phyloP scores from a whole-genome alignment of 2,113 vertebrate genomes.

The Spea bombifrons region DNA sequence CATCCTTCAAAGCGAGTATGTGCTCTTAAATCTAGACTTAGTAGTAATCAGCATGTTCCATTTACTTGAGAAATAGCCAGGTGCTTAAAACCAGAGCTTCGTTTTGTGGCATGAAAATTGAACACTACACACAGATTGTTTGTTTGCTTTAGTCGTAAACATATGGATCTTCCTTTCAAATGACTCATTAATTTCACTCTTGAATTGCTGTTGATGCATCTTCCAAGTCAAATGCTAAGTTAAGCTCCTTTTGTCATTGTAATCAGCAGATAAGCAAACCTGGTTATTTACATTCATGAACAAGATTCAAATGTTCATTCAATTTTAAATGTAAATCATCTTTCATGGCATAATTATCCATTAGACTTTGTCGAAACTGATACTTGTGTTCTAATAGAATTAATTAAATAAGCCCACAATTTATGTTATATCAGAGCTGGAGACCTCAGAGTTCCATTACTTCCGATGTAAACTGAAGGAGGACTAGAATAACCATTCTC shows the following conservation, averaged over 20 bases:
- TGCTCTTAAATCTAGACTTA: not conserved
- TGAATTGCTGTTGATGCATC: constrained; percentile 58
- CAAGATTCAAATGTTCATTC: not conserved
- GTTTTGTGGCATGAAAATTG: constrained; percentile 44
- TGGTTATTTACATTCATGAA: not conserved
- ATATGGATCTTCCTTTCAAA: constrained; percentile 58
- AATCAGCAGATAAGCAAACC: constrained; percentile 54
- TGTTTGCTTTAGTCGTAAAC: constrained; percentile 52
- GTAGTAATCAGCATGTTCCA: constrained; percentile 26
- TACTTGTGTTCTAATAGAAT: too few relatives aligned
- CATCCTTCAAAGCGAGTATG: not conserved
- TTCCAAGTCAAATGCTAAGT: constrained; percentile 57
- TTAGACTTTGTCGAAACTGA: too few relatives aligned
- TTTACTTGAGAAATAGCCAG: constrained; percentile 40
- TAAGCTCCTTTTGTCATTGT: constrained; percentile 52
- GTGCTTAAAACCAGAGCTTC: constrained; percentile 27
- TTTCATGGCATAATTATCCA: too few relatives aligned
- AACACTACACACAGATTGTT: constrained; percentile 54
- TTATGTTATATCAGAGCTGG: too few relatives aligned
- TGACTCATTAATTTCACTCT: constrained; percentile 56
- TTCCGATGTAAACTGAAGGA: too few relatives aligned
- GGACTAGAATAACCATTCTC: too few relatives aligned
- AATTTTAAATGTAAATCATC: too few relatives aligned
- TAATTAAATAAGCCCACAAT: too few relatives aligned
- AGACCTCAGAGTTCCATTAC: too few relatives aligned